phyloP scores from a whole-genome alignment of 2,113 vertebrate genomes.

The Azemiops feae region DNA sequence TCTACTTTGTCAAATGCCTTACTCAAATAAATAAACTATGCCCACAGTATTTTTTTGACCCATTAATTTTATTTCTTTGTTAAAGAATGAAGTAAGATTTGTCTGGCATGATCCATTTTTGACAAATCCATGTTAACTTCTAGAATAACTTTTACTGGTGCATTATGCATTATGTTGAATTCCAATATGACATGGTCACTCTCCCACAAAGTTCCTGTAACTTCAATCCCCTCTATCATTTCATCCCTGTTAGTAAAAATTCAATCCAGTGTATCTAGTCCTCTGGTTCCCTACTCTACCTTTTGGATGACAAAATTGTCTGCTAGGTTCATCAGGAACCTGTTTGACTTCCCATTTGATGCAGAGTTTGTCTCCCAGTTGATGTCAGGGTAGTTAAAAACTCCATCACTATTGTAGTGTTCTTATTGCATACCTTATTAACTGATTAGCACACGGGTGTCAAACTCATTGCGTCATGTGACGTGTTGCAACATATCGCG shows the following conservation, averaged over 20 bases:
- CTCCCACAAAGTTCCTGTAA: background rate
- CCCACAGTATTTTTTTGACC: background rate
- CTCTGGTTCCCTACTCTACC: background rate
- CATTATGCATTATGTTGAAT: background rate
- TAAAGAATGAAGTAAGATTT: background rate
- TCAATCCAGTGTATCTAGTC: background rate
- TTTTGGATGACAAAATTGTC: background rate
- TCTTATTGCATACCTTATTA: background rate
- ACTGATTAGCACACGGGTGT: background rate
- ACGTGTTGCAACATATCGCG: fast-evolving
- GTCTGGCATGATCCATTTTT: background rate
- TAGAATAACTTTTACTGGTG: background rate
- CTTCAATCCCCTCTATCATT: background rate
- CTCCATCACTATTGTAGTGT: background rate
- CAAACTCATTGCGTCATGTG: too few species aligned
- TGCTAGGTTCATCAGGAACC: background rate
- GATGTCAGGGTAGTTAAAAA: background rate
- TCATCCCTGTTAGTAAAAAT: background rate
- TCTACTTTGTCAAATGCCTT: background rate
- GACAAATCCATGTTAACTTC: background rate
- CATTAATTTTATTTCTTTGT: background rate
- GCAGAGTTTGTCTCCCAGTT: background rate
- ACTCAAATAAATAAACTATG: too few species aligned
- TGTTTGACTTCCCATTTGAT: background rate
- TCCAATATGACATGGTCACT: background rate